Evolutionary conservation across 2,113 vertebrate genomes (phyloP).

Genomic region (Clinocottus analis): DNA sequence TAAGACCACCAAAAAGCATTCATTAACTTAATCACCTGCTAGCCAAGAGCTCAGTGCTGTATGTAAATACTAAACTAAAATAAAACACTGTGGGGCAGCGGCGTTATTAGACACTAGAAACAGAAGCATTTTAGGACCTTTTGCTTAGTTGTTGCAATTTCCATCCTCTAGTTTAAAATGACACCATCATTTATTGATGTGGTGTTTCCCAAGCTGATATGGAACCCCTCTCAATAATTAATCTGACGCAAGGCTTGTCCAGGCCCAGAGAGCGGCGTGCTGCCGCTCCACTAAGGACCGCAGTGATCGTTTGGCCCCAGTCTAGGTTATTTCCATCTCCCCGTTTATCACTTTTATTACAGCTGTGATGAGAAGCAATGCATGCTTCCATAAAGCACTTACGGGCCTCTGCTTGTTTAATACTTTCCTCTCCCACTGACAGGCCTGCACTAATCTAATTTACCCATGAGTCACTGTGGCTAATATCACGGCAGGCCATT

Average conservation of each 20-base stretch:
- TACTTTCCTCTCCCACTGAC: slow-evolving; percentile 61
- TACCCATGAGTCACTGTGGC: slow-evolving; percentile 56
- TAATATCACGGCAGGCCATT: slow-evolving; percentile 37
- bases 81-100: slow-evolving; percentile 9
- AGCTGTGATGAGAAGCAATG: slow-evolving; percentile 60
- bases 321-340: slow-evolving; percentile 68
- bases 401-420: slow-evolving; percentile 67
- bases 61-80: slow-evolving; percentile 24
- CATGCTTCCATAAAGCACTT: slow-evolving; percentile 64
- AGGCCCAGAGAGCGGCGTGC: slow-evolving; percentile 29
- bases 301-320: slow-evolving; percentile 64
- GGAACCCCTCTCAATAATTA: slow-evolving; percentile 80
- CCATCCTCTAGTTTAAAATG: slow-evolving; percentile 65
- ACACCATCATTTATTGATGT: slow-evolving; percentile 81
- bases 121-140: slow-evolving; percentile 47
- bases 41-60: background rate
- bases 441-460: slow-evolving; percentile 67
- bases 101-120: slow-evolving; percentile 10
- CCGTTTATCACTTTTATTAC: slow-evolving; percentile 78
- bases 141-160: slow-evolving; percentile 65
- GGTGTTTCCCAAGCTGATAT: slow-evolving; percentile 79
- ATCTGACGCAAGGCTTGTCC: slow-evolving; percentile 57
- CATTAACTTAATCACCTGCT: slow-evolving; percentile 17
- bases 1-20: slow-evolving; percentile 26
- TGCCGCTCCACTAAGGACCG: slow-evolving; percentile 50